Base-by-base conservation (phyloP, 2,888 invertebrate species). In the Yponomeuta malinellus region DNA sequence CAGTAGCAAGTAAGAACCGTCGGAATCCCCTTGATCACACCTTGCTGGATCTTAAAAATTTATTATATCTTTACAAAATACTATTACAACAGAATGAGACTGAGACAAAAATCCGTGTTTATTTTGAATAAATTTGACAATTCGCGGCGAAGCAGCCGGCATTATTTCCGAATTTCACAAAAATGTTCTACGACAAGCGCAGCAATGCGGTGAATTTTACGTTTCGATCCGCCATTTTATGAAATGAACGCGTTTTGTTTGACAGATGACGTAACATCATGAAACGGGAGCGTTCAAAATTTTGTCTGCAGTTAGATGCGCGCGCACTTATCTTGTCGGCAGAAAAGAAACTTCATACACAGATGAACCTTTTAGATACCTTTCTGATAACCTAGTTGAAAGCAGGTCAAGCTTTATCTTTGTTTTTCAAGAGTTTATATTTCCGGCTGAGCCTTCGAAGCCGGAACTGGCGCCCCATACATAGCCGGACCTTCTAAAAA, bases 201-300 rank as follows among this genome's bases (percentile, higher is more conserved):
- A 86, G 83, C 81, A 85, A 86, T 86, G 84, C 86, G 84, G 78
- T 78, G 10, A 59, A 59, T 48, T 68, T 48, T 68, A 68, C 78
- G 77, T 79, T 80, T 78, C 71, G 71, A 70, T 76, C 78, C 77
- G 83, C 83, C 83, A 83, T 83, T 79, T 83, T 83, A 76, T 72
- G n/a, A 23, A 29, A 63, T 15, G 72, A 71, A 70, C 71, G 33
- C 15, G 52, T 67, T 67, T 65, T 43, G 37, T 65, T 65, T 33
- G 31, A 23, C 64, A 23, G 12, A 15, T 59, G 52, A 59, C 52
- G 15, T 15, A 1, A 59, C 15, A 59, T 59, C 52, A 15, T 59
- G 12, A 15, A 59, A 59, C 52, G 15, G 15, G 15, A 59, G 4
- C 15, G 43, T 59, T 29, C 65, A 10, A 15, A 59, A 59, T 23